These are phyloP conservation scores for Drosophila sordidapex DNA, from an alignment of 2,888 invertebrate species.

Conservation along the genomic window DNA sequence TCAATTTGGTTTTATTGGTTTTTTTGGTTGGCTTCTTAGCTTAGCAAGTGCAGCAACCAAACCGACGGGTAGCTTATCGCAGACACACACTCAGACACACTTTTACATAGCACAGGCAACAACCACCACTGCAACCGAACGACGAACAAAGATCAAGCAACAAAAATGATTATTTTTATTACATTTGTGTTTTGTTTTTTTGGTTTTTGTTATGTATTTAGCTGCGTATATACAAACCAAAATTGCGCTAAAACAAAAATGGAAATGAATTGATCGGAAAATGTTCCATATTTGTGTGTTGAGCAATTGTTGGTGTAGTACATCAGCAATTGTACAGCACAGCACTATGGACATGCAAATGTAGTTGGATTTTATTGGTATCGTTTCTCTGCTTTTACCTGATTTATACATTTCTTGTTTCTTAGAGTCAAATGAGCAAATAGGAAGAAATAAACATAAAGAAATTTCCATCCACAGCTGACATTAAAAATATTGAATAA, in stretches of 20 bases:
- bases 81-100: slow-evolving; percentile 21
- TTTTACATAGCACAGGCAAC: slow-evolving; percentile 64
- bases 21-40: slow-evolving; percentile 41
- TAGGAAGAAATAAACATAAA: slow-evolving; percentile 10
- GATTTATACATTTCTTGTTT: not conserved
- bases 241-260: slow-evolving; percentile 1
- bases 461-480: slow-evolving; percentile 47
- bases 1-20: slow-evolving; percentile 6
- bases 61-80: slow-evolving; percentile 10
- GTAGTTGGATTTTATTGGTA: slow-evolving; percentile 26
- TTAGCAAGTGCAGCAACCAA: slow-evolving; percentile 47
- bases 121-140: slow-evolving; percentile 76
- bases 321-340: slow-evolving; percentile 1
- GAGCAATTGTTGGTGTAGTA: slow-evolving; percentile 2
- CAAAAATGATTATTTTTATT: slow-evolving; percentile 10
- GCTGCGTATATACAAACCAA: slow-evolving; percentile 1
- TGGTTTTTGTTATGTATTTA: not conserved
- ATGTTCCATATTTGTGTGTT: not conserved
- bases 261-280: not conserved
- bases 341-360: slow-evolving; percentile 6
- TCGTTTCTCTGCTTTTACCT: not conserved
- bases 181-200: not conserved
- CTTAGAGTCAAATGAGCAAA: slow-evolving; percentile 26
- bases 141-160: slow-evolving; percentile 51
- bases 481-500: slow-evolving; percentile 17